A percentile compares a stretch with the other conserved stretches of the same genome.
Conservation (phyloP, 2,113 vertebrate genomes). For the Dromaius novaehollandiae region DNA sequence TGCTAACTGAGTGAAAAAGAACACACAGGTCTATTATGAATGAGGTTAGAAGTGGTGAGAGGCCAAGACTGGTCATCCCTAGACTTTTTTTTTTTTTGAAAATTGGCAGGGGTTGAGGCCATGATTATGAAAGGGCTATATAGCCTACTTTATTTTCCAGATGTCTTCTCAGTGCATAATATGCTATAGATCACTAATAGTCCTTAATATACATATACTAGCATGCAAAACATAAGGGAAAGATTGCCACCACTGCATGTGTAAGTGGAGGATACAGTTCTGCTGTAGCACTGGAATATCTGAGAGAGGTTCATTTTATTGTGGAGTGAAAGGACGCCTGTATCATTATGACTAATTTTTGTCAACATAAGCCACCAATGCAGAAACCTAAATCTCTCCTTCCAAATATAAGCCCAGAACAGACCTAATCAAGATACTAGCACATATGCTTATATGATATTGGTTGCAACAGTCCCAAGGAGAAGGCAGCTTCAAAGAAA, state of each 20-base stretch:
- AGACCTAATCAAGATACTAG: background rate
- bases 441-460: background rate
- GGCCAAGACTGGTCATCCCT: background rate
- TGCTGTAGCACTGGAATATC: background rate
- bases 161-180: background rate
- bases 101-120: background rate
- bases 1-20: background rate
- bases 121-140: background rate
- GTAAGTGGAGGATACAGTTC: background rate
- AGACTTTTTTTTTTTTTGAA: background rate
- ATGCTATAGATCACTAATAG: background rate
- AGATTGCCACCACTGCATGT: background rate
- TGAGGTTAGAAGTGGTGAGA: background rate
- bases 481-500: background rate
- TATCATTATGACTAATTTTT: background rate
- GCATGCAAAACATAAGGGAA: background rate
- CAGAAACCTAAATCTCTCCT: background rate
- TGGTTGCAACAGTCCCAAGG: background rate
- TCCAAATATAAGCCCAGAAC: background rate
- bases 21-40: background rate
- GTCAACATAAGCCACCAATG: background rate
- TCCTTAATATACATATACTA: background rate
- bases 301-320: background rate
- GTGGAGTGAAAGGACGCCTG: background rate
- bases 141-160: background rate